These are phyloP conservation scores for Hydrozoanthus tunicans DNA, from an alignment of 64 coral and sea anemone species.

Conservation along the genomic window DNA sequence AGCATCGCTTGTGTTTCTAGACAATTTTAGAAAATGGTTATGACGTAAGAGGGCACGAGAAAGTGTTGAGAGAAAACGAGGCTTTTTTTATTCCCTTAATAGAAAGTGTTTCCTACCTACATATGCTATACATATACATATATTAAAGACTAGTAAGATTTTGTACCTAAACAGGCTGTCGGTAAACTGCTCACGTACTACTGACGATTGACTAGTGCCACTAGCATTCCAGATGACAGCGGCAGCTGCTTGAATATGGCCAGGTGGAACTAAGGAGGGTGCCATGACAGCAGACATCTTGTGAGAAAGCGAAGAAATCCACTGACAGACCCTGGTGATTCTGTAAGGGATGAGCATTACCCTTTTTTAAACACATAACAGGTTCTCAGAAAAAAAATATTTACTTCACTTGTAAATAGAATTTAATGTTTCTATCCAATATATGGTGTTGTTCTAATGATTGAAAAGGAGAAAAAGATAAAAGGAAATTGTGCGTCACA, in stretches of 20 bases:
- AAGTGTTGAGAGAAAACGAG: too few relatives aligned
- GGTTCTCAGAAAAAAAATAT: too few relatives aligned
- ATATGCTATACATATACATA: too few relatives aligned
- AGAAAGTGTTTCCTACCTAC: too few relatives aligned
- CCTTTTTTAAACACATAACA: too few relatives aligned
- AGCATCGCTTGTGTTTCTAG: too few relatives aligned
- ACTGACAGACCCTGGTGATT: constrained; percentile 62
- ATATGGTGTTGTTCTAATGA: neutral
- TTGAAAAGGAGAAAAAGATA: neutral
- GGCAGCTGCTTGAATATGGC: constrained; percentile 78
- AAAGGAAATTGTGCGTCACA: too few relatives aligned
- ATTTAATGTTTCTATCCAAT: neutral
- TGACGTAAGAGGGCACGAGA: too few relatives aligned
- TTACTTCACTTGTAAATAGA: too few relatives aligned
- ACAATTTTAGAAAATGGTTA: too few relatives aligned
- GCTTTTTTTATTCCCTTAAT: too few relatives aligned
- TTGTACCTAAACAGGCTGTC: constrained; percentile 77
- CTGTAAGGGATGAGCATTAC: constrained; percentile 16
- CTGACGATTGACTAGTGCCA: constrained; percentile 37
- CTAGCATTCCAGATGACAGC: constrained; percentile 67
- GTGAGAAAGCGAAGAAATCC: constrained; percentile 45
- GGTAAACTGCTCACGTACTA: constrained; percentile 55
- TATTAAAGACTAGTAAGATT: neutral
- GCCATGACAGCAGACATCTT: neutral
- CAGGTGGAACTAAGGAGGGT: constrained; percentile 26